These are phyloP conservation scores for Chalcosyrphus nemorum DNA, from an alignment of 2,888 invertebrate genomes.

Conservation along the genomic window DNA sequence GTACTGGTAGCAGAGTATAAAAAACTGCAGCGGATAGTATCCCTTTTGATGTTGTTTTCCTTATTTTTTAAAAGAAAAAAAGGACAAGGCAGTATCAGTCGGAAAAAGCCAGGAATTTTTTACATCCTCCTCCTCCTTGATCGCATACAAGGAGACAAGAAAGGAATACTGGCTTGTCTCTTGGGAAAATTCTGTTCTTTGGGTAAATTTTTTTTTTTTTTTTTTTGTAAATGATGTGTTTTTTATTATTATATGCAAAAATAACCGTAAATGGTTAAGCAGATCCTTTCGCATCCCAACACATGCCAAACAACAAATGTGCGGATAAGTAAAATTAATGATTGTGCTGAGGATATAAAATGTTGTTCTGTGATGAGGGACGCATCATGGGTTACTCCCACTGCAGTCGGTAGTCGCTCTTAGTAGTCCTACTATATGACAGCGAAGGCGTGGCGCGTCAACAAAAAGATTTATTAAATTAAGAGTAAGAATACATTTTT, in stretches of 20 bases:
- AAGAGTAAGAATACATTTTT: not conserved
- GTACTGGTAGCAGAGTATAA: slow-evolving; percentile 13
- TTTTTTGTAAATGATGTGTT: slow-evolving; percentile 51
- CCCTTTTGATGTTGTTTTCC: slow-evolving; percentile 39
- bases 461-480: slow-evolving; percentile 28
- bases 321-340: slow-evolving; percentile 75
- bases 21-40: slow-evolving; percentile 43
- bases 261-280: slow-evolving; percentile 58
- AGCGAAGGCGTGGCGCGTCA: not conserved
- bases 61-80: slow-evolving; percentile 12
- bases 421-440: too few species aligned
- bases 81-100: slow-evolving; percentile 6
- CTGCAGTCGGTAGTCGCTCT: too few species aligned
- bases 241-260: slow-evolving; percentile 69
- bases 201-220: slow-evolving; percentile 46
- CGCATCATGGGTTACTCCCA: slow-evolving; percentile 23
- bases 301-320: slow-evolving; percentile 55
- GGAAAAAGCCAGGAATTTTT: slow-evolving; percentile 26
- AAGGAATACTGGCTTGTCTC: slow-evolving; percentile 48
- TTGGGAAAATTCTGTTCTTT: slow-evolving; percentile 28
- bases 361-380: slow-evolving; percentile 32
- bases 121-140: slow-evolving; percentile 19
- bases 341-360: slow-evolving; percentile 62
- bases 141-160: slow-evolving; percentile 7
- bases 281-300: slow-evolving; percentile 31